A percentile compares a stretch with the other conserved stretches of the same genome.
These are phyloP conservation scores for Globodera rostochiensis DNA, from an alignment of 1,140 invertebrate species.

Conservation along the genomic window DNA sequence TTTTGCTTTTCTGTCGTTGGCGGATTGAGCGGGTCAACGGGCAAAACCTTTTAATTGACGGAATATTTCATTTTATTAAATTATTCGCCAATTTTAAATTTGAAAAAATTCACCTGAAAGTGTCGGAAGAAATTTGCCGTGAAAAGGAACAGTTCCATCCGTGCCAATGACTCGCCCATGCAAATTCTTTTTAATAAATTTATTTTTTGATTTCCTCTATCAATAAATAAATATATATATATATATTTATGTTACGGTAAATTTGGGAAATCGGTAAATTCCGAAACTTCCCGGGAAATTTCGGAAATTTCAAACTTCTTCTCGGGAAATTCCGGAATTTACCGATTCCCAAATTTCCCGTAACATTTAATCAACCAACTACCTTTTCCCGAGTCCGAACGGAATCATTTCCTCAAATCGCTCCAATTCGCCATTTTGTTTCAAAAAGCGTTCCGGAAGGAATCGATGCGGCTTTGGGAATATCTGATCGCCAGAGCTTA, in stretches of 20 bases:
- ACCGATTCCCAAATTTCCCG: too few relatives aligned
- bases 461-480: slow-evolving; percentile 84
- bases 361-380: too few relatives aligned
- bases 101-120: slow-evolving; percentile 17
- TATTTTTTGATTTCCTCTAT: background rate
- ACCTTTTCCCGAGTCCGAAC: slow-evolving; percentile 34
- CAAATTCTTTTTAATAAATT: slow-evolving; percentile 11
- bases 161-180: slow-evolving; percentile 38
- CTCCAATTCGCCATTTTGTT: slow-evolving; percentile 39
- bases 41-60: slow-evolving; percentile 13
- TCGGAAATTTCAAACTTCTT: too few relatives aligned
- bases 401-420: slow-evolving; percentile 34
- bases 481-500: slow-evolving; percentile 63
- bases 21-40: slow-evolving; percentile 33
- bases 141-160: slow-evolving; percentile 42
- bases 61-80: background rate
- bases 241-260: too few relatives aligned
- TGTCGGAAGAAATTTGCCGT: slow-evolving; percentile 36
- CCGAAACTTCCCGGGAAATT: too few relatives aligned
- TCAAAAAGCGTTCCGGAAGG: slow-evolving; percentile 77
- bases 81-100: background rate
- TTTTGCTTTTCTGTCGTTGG: slow-evolving; percentile 22
- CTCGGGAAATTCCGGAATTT: too few relatives aligned
- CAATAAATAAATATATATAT: background rate
- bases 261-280: background rate